A percentile compares a stretch with the other conserved stretches of the same genome.
These are phyloP conservation scores for Falco columbarius DNA, from an alignment of 2,797 vertebrate species.

Conservation along the genomic window DNA sequence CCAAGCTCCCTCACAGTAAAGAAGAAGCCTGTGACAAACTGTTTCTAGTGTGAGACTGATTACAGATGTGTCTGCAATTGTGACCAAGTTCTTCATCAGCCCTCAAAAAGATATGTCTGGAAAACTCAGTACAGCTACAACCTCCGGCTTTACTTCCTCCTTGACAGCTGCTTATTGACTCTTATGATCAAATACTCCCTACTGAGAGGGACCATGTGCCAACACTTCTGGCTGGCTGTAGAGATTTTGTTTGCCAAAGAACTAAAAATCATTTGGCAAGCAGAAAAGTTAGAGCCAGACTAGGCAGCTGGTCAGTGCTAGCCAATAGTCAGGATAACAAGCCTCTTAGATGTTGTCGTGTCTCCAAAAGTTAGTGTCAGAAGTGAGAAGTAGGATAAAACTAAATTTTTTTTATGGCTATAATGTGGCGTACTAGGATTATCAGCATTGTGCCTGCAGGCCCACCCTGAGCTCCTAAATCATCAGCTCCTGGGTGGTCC, in stretches of 20 bases:
- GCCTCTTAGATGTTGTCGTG: neutral
- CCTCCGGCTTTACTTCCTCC: neutral
- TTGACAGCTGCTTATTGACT: neutral
- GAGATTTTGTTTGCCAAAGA: neutral
- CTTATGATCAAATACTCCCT: neutral
- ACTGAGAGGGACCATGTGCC: neutral
- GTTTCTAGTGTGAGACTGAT: neutral
- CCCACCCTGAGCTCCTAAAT: neutral
- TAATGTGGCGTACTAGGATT: neutral
- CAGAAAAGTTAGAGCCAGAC: neutral
- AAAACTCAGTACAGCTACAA: neutral
- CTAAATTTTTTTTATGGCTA: neutral
- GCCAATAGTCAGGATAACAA: neutral
- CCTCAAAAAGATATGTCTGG: neutral
- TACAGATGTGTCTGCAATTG: neutral
- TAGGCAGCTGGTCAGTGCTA: neutral
- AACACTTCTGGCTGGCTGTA: neutral
- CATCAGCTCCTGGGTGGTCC: neutral
- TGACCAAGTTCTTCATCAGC: neutral
- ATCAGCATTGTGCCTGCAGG: neutral
- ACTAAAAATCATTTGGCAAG: neutral
- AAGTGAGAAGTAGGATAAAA: neutral
- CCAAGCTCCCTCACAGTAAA: neutral
- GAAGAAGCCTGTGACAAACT: neutral
- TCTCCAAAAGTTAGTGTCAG: neutral